Evolutionary conservation across 1,140 invertebrate species (phyloP).

Genomic region (Nylanderia fulva): DNA sequence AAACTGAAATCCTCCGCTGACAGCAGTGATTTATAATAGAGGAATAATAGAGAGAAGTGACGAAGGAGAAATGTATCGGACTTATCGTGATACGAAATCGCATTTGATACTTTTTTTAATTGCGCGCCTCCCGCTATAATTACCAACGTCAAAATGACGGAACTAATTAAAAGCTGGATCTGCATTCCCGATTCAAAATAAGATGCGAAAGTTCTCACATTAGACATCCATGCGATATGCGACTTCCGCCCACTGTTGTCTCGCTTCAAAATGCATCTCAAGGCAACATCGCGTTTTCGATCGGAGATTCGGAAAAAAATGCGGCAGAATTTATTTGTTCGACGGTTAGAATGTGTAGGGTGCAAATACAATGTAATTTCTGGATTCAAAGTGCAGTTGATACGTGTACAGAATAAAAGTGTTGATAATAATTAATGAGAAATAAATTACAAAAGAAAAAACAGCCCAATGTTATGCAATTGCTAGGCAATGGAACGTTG

Average conservation of each 20-base stretch:
- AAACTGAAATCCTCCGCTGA: background rate
- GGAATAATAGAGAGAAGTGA: background rate
- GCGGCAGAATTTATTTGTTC: slow-evolving; percentile 25
- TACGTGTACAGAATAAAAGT: no score
- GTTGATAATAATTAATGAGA: no score
- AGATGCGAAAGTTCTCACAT: slow-evolving; percentile 58
- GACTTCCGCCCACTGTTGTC: slow-evolving; percentile 54
- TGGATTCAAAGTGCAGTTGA: slow-evolving; percentile 6
- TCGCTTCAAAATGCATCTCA: slow-evolving; percentile 29
- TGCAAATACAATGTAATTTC: background rate
- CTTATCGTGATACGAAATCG: slow-evolving; percentile 5
- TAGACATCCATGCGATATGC: slow-evolving; percentile 43
- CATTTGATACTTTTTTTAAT: slow-evolving; percentile 15
- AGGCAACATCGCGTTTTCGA: slow-evolving; percentile 26
- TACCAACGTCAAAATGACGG: slow-evolving; percentile 51
- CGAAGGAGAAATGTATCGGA: background rate
- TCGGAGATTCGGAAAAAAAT: slow-evolving; percentile 29
- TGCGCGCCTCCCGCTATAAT: slow-evolving; percentile 36
- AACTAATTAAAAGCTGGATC: slow-evolving; percentile 64
- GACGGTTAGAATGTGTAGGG: background rate
- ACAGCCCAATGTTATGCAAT: no score
- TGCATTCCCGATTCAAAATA: slow-evolving; percentile 35
- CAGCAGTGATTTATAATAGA: background rate
- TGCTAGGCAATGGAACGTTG: no score
- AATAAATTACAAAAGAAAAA: no score